Conservation (phyloP, 1,140 invertebrate species). For the Trigoniulus corallinus region DNA sequence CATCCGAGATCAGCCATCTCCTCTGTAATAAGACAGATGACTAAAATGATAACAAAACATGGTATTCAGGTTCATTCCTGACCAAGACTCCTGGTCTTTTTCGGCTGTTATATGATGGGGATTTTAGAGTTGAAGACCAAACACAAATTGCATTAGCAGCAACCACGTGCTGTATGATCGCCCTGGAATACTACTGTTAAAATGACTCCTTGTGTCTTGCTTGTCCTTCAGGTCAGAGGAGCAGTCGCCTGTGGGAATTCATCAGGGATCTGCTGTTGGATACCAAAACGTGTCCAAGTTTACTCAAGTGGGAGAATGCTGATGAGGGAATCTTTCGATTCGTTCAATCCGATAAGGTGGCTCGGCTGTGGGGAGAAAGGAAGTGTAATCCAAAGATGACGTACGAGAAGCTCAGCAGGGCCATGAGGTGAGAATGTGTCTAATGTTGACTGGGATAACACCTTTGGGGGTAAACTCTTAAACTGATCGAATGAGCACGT, state of each 20-base stretch:
- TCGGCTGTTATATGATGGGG: no score
- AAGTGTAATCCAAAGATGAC: conserved; percentile 75
- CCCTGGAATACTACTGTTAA: no score
- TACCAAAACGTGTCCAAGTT: conserved; percentile 52
- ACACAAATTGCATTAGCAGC: no score
- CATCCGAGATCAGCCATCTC: no score
- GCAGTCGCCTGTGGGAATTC: conserved; percentile 54
- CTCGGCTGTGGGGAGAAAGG: conserved; percentile 58
- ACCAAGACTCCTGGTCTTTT: no score
- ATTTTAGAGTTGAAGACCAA: no score
- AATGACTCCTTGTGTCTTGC: no score
- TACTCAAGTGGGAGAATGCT: conserved; percentile 76
- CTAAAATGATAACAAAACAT: no score
- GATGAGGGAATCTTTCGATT: conserved; percentile 72
- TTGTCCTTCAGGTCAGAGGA: conserved; percentile 5
- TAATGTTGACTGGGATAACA: conserved; percentile 1
- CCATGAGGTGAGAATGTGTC: conserved; percentile 52
- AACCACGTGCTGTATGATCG: no score
- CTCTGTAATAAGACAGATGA: no score
- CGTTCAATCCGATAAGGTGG: conserved; percentile 74
- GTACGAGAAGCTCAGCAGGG: conserved; percentile 81
- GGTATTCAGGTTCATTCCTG: no score
- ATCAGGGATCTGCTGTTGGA: conserved; percentile 59
- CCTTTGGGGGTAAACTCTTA: conserved; percentile 1
- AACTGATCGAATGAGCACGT: no score